phyloP scores from a whole-genome alignment of 2,888 invertebrate species.

The Xestobium rufovillosum region DNA sequence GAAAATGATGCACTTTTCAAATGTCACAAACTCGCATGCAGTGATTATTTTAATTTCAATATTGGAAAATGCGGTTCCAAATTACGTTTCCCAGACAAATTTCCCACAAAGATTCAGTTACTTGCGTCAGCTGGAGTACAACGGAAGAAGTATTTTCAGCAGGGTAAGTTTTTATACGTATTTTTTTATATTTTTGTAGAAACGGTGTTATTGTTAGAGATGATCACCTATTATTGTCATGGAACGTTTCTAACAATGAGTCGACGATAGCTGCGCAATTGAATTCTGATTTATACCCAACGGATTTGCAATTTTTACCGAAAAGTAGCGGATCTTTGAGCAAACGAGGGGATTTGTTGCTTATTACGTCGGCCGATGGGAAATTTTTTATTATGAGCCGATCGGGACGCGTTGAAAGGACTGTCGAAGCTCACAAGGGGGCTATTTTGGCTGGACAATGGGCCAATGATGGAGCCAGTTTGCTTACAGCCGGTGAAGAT shows the following conservation, averaged over 20 bases:
- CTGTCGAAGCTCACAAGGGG: conserved; percentile 86
- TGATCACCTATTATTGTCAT: conserved; percentile 81
- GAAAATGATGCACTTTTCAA: too few species aligned
- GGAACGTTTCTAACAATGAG: conserved; percentile 78
- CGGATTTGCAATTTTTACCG: conserved; percentile 84
- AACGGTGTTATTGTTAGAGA: conserved; percentile 55
- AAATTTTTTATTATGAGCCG: conserved; percentile 83
- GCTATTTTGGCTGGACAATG: conserved; percentile 85
- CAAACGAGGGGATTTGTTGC: conserved; percentile 69
- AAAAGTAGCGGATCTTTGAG: conserved; percentile 49
- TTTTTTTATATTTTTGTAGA: conserved; percentile 6
- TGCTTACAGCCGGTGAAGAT: conserved; percentile 96
- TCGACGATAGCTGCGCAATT: conserved; percentile 70
- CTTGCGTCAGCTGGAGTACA: conserved; percentile 89
- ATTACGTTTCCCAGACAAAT: conserved; percentile 68
- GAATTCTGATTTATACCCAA: conserved; percentile 77
- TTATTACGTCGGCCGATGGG: conserved; percentile 84
- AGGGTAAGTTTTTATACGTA: conserved; percentile 52
- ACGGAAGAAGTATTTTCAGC: conserved; percentile 90
- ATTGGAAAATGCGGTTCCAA: conserved; percentile 82
- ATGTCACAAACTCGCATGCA: too few species aligned
- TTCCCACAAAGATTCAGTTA: conserved; percentile 70
- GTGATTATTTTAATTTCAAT: too few species aligned
- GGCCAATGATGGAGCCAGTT: conserved; percentile 93
- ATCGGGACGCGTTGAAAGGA: conserved; percentile 87